Base-by-base conservation (phyloP, 2,797 vertebrate species). In the Eulemur mongoz region DNA sequence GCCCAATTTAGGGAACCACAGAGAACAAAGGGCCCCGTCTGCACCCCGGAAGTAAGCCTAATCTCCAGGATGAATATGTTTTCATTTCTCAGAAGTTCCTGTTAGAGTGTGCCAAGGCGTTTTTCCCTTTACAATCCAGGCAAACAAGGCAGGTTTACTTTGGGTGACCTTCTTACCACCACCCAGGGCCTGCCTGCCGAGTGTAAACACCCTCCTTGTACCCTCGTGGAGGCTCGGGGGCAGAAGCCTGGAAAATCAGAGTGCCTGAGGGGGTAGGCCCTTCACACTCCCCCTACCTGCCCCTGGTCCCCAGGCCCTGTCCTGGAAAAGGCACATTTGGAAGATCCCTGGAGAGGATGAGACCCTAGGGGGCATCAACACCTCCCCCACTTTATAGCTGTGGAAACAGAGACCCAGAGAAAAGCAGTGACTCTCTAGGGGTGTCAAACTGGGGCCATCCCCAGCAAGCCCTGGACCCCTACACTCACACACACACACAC, bases 61-160 rank as follows among this genome's bases (percentile, higher is more conserved):
- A 97, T 97, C 98, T 98, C 97, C 95, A 70, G 80, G 98, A 98
- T 89, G 91, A 94, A 93, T 86, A 48, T 96, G 96, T 97, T 98
- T 98, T 97, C 96, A 80, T 96, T 98, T 98, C 97, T 96, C 97
- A 96, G 76, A 97, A 97, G 97, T 96, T 97, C 96, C 97, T 96
- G 80, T 97, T 97, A 67, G 81, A 96, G 95, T 54, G 88, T 83
- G 97, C 97, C 96, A 94, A 97, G 97, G 96, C 78, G 85, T 97
- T 98, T 98, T 98, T 97, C 76, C 96, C 97, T 97, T 98, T 97
- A 94, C 92, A 92, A 95, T 43, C 45, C 95, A 83, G 95, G 86
- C 95, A 98, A 98, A 98, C 96, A 98, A 98, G 93, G 1, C 81
- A 96, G 75, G 97, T 98, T 98, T 98, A 96, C 98, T 98, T 98